A percentile compares a stretch with the other conserved stretches of the same genome.
These are phyloP conservation scores for Apis laboriosa DNA, from an alignment of 1,140 invertebrate species.

Conservation along the genomic window DNA sequence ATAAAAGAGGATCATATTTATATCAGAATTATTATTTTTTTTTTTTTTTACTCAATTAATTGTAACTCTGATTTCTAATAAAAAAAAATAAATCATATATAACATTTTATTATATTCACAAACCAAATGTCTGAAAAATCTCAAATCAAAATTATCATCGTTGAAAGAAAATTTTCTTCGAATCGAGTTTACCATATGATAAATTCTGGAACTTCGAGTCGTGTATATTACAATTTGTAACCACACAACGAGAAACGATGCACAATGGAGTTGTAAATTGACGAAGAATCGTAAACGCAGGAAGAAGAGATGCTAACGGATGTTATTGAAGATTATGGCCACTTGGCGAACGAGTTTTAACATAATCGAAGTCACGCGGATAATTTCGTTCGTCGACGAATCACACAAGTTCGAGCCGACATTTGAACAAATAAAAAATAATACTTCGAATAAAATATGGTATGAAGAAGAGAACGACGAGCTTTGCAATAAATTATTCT, in stretches of 20 bases:
- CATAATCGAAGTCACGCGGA: not conserved
- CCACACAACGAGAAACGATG: not conserved
- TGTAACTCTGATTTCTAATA: too few species aligned
- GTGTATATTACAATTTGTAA: too few species aligned
- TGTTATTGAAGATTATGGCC: not conserved
- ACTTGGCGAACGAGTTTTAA: not conserved
- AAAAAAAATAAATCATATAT: too few species aligned
- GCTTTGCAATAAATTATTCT: not conserved
- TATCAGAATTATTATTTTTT: too few species aligned
- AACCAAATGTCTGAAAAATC: too few species aligned
- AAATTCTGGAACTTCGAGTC: too few species aligned
- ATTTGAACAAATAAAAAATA: slow-evolving; percentile 4
- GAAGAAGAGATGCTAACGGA: not conserved
- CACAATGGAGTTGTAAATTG: not conserved
- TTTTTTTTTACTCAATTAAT: too few species aligned
- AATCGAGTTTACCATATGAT: too few species aligned
- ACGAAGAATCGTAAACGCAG: not conserved
- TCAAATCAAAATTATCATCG: too few species aligned
- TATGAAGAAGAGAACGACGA: not conserved
- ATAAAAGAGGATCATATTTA: too few species aligned
- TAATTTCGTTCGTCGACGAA: not conserved
- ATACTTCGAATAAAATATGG: not conserved
- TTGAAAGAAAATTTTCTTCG: too few species aligned
- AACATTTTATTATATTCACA: too few species aligned
- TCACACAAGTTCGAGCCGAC: not conserved